Evolutionary conservation across 2,113 vertebrate genomes (phyloP).

Genomic region (Fulmarus glacialis): DNA sequence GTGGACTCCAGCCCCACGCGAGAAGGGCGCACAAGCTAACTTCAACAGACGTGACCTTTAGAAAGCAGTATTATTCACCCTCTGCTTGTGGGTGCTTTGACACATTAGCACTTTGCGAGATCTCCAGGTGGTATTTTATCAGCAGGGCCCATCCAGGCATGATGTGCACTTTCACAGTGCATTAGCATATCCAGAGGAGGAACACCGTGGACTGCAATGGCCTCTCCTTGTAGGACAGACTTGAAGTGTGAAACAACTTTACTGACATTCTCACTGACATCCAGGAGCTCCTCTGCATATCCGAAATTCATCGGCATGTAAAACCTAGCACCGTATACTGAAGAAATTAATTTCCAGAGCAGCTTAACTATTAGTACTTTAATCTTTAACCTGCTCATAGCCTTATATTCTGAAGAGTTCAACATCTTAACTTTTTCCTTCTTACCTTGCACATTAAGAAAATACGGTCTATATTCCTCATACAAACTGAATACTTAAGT

Average conservation of each 20-base stretch:
- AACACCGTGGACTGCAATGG: not conserved
- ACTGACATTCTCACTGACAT: not conserved
- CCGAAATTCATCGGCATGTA: not conserved
- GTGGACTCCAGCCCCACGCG: not conserved
- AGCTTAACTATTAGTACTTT: not conserved
- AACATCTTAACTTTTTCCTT: not conserved
- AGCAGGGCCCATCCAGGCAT: conserved; percentile 59
- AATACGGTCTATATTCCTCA: not conserved
- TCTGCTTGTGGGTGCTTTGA: conserved; percentile 18
- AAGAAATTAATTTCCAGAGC: not conserved
- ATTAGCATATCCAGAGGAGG: conserved; percentile 58
- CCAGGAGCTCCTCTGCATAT: not conserved
- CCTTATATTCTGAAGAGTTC: not conserved
- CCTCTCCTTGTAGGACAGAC: conserved; percentile 22
- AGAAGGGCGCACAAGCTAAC: not conserved
- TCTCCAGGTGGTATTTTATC: conserved; percentile 51
- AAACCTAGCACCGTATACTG: not conserved
- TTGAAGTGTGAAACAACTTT: not conserved
- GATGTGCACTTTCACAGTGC: conserved; percentile 55
- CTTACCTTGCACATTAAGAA: not conserved
- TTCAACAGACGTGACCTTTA: conserved; percentile 51
- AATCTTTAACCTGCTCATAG: not conserved
- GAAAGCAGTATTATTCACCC: conserved; percentile 1
- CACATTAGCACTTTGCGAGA: conserved; percentile 21
- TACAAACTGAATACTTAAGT: not conserved